Base-by-base conservation (phyloP, 92 coral and sea anemone genomes). In the Phenganax marumi region DNA sequence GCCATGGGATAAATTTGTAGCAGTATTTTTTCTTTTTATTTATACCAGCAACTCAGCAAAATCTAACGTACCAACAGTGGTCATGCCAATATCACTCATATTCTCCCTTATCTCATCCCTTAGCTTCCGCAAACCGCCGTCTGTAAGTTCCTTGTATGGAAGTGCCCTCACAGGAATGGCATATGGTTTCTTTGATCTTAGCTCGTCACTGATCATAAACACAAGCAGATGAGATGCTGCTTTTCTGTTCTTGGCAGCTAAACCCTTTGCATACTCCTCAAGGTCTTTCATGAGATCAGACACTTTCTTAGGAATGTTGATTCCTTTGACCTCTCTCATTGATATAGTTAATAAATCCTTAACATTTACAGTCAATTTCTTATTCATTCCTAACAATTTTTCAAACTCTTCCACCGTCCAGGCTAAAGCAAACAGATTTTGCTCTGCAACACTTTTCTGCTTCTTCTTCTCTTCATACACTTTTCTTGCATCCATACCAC, bases 191-290 rank as follows among this genome's bases (percentile, higher is more conserved):
- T 26, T 78, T 55, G 76, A 80, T 21, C 90, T 74, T 13, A 84
- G 84, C 74, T 90, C 93, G 70, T 90, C 90, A 19, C 88, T 75
- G 43, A 90, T 86, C 93, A 90, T 87, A 63, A 90, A 90, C 18
- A 90, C 85, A 17, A 90, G 80, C 11, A 87, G 56, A 71, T 87
- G 93, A 3, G 93, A 84, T 69, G 89, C 90, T 48, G 84, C 93
- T 66, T 86, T 75, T 58, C 92, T 84, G 25, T 84, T 90, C 85
- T 84, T 84, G 69, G 85, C 52, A 25, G 25, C 64, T 3, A 87
- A 21, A 12, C 86, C 89, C 76, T 90, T 87, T 3, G 76, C 39
- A 70, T 90, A 90, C 18, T 66, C 49, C 9, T 50, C 79, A 64
- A 87, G 85, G 12, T 84, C 87, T 68, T 87, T 66, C 77, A 75